Percentiles rank a stretch among this genome's conserved stretches.
These are phyloP conservation scores for Pseudomyrmex dendroicus DNA, from an alignment of 1,140 invertebrate genomes.

Conservation along the genomic window DNA sequence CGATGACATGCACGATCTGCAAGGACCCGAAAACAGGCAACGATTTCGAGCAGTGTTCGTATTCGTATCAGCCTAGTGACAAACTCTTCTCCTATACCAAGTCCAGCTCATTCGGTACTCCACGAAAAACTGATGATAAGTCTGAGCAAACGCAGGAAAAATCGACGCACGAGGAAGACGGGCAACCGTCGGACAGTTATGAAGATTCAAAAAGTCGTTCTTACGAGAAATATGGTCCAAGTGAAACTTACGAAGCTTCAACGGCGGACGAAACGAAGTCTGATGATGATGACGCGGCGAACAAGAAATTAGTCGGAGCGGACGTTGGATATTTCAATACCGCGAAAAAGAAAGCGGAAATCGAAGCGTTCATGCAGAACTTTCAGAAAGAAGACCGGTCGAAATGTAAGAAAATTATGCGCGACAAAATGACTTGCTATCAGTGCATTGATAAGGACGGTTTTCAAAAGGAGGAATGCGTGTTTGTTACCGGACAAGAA, in stretches of 20 bases:
- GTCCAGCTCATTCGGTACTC: constrained; percentile 77
- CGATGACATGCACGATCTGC: constrained; percentile 89
- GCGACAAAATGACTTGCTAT: constrained; percentile 91
- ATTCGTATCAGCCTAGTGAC: constrained; percentile 88
- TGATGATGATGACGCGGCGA: background rate
- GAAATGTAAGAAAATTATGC: constrained; percentile 89
- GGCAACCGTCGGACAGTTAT: background rate
- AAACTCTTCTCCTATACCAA: constrained; percentile 88
- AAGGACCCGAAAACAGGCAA: constrained; percentile 89
- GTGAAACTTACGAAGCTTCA: constrained; percentile 4
- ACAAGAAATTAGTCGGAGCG: constrained; percentile 21
- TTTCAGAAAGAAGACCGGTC: constrained; percentile 89
- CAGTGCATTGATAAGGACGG: constrained; percentile 88
- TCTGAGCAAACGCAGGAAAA: constrained; percentile 19
- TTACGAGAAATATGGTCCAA: background rate
- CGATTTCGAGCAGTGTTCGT: constrained; percentile 90
- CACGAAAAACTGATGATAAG: constrained; percentile 30
- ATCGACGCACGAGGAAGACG: background rate
- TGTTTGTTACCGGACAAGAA: constrained; percentile 87
- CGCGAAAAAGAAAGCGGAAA: constrained; percentile 85
- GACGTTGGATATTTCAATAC: constrained; percentile 75
- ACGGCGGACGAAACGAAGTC: background rate
- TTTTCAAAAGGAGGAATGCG: constrained; percentile 90
- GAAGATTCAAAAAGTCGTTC: constrained; percentile 18
- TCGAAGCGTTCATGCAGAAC: constrained; percentile 89